Evolutionary conservation across 2,888 invertebrate genomes (phyloP).

Genomic region (Drosophila tanythrix): DNA sequence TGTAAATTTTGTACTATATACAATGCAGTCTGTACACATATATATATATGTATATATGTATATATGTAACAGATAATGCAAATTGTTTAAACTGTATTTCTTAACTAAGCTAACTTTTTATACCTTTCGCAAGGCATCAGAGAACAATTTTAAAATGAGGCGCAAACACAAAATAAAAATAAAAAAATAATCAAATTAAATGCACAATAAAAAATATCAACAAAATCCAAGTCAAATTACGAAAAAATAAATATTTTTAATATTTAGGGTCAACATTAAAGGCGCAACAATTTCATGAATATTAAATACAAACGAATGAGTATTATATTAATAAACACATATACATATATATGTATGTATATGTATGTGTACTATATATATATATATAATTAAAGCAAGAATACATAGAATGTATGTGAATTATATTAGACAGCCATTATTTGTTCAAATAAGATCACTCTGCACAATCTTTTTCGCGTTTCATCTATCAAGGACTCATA

Average conservation of each 20-base stretch:
- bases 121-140: conserved; percentile 70
- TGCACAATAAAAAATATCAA: conserved; percentile 54
- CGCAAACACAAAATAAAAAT: conserved; percentile 22
- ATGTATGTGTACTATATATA: conserved; percentile 34
- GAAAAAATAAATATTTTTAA: conserved; percentile 64
- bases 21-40: conserved; percentile 55
- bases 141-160: conserved; percentile 48
- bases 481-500: conserved; percentile 1
- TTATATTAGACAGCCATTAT: conserved; percentile 13
- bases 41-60: conserved; percentile 6
- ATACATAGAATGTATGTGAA: conserved; percentile 55
- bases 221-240: conserved; percentile 73
- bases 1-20: conserved; percentile 81
- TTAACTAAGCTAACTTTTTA: conserved; percentile 72
- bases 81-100: conserved; percentile 59
- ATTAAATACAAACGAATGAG: conserved; percentile 34
- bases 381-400: conserved; percentile 31
- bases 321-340: conserved; percentile 38
- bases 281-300: conserved; percentile 39
- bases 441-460: conserved; percentile 15
- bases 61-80: conserved; percentile 27
- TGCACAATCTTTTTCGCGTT: conserved; percentile 31
- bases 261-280: conserved; percentile 44
- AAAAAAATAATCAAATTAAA: conserved; percentile 17
- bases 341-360: conserved; percentile 35